Evolutionary conservation across 2,797 vertebrate genomes (phyloP).

Genomic region (Tapirus indicus): DNA sequence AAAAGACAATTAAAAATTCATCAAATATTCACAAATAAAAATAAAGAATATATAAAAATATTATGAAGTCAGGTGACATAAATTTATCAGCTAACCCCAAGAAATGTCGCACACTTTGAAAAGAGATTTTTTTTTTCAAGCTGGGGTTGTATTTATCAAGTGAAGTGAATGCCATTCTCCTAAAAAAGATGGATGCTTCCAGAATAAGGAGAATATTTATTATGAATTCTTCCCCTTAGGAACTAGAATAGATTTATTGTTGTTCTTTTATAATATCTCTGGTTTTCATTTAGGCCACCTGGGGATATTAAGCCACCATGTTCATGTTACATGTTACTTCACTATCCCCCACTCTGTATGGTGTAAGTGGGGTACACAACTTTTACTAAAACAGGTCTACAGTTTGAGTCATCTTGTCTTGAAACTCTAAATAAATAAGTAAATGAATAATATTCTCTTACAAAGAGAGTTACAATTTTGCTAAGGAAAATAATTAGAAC

Average conservation of each 20-base stretch:
- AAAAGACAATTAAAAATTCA: not conserved
- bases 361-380: accelerated
- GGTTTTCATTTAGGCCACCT: not conserved
- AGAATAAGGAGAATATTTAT: not conserved
- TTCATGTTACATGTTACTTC: not conserved
- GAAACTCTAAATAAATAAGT: not conserved
- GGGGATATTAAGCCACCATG: accelerated
- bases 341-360: not conserved
- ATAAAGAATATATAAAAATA: not conserved
- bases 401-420: not conserved
- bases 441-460: not conserved
- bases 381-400: not conserved
- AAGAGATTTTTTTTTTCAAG: not conserved
- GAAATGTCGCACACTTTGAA: not conserved
- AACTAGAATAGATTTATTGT: not conserved
- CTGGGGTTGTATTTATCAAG: not conserved
- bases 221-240: not conserved
- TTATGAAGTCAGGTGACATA: not conserved
- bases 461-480: not conserved
- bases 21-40: not conserved
- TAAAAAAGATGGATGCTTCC: not conserved
- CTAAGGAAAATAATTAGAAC: not conserved
- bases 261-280: not conserved
- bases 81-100: not conserved
- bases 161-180: not conserved